Evolutionary conservation across 2,113 vertebrate species (phyloP).

Genomic region (Hystrix brachyura): DNA sequence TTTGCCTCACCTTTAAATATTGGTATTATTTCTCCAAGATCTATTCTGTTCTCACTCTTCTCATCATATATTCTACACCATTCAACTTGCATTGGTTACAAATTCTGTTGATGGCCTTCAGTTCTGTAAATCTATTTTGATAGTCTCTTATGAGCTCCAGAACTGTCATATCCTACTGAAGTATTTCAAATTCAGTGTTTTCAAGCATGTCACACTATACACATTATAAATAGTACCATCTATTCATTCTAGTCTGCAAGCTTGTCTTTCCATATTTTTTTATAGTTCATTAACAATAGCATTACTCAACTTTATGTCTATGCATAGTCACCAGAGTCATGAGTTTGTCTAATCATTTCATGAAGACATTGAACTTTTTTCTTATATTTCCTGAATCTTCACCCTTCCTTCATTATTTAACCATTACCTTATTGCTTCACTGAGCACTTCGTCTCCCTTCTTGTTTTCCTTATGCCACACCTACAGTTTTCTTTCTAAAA

Average conservation of each 20-base stretch:
- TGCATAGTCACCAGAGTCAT: neutral
- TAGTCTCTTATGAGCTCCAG: neutral
- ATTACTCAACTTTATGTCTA: neutral
- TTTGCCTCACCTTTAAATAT: neutral
- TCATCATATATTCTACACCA: neutral
- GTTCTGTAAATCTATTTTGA: neutral
- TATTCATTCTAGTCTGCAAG: neutral
- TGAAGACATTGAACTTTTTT: neutral
- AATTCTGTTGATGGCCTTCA: neutral
- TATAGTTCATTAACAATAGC: neutral
- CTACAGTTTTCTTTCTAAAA: neutral
- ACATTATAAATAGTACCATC: neutral
- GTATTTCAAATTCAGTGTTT: neutral
- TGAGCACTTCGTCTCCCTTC: neutral
- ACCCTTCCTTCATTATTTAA: neutral
- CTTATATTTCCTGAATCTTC: neutral
- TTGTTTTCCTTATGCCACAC: neutral
- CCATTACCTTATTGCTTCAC: neutral
- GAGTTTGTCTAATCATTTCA: neutral
- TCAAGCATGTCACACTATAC: neutral
- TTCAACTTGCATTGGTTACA: neutral
- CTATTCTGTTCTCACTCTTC: neutral
- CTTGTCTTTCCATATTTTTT: neutral
- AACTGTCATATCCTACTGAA: neutral
- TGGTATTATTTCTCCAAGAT: neutral